phyloP scores from a whole-genome alignment of 2,888 invertebrate genomes.

The Polietes domitor region DNA sequence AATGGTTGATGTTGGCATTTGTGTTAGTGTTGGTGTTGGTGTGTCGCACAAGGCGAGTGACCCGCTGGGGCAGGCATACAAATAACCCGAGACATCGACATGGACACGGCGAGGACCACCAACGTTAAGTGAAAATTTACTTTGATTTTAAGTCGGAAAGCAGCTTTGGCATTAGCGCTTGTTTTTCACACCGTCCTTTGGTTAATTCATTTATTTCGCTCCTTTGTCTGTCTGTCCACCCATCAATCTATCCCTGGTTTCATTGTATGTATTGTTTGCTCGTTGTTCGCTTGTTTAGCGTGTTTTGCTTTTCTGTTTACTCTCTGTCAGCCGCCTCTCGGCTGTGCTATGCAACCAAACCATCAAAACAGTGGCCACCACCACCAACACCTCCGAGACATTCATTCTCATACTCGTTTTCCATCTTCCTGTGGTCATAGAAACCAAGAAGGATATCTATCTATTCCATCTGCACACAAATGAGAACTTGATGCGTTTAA shows the following conservation, averaged over 20 bases:
- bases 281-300: background rate
- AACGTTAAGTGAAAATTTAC: slow-evolving; percentile 20
- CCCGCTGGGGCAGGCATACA: background rate
- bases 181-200: slow-evolving; percentile 32
- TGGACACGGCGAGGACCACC: background rate
- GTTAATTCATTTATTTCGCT: slow-evolving; percentile 39
- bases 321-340: background rate
- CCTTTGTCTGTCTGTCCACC: background rate
- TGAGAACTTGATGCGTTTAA: slow-evolving; percentile 36
- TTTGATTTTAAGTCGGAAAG: slow-evolving; percentile 50
- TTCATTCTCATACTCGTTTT: background rate
- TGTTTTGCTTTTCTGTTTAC: background rate
- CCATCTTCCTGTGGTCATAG: slow-evolving; percentile 1
- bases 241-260: background rate
- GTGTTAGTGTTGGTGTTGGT: background rate
- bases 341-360: background rate
- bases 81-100: background rate
- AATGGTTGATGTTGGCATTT: background rate
- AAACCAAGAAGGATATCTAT: slow-evolving; percentile 3
- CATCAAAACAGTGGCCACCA: background rate
- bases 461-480: slow-evolving; percentile 16
- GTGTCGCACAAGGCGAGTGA: background rate
- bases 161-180: slow-evolving; percentile 44
- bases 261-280: slow-evolving; percentile 2
- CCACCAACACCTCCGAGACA: no score